Percentiles rank a stretch among this genome's conserved stretches.
Conservation (phyloP, 2,797 vertebrate species). For the Chiropotes sagulatus region DNA sequence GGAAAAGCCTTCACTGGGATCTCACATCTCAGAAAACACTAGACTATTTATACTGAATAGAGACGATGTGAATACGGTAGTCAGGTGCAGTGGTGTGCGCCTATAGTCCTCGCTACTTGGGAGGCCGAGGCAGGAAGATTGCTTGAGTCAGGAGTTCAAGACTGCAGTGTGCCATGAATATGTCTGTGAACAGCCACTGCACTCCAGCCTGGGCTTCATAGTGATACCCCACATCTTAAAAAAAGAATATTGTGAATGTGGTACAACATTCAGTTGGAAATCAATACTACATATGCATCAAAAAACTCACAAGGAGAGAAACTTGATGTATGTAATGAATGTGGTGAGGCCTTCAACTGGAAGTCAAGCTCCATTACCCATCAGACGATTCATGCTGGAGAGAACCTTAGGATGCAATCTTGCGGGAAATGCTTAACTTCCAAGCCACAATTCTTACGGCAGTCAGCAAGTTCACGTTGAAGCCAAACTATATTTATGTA, state of each 20-base stretch:
- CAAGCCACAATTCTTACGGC: not conserved
- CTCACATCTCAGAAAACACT: not conserved
- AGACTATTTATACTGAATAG: not conserved
- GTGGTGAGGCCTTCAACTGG: not conserved
- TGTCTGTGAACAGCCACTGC: not conserved
- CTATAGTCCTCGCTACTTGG: not conserved
- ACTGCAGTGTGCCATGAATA: not conserved
- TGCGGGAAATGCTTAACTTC: not conserved
- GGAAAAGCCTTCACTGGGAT: not conserved
- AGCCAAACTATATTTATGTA: not conserved
- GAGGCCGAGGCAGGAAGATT: not conserved
- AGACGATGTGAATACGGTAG: not conserved
- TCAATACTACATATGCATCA: not conserved
- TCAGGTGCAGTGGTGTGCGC: not conserved
- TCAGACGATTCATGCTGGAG: not conserved
- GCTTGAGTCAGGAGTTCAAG: not conserved
- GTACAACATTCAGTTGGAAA: not conserved
- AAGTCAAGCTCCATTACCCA: not conserved
- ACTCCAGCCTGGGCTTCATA: not conserved
- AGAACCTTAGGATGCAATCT: not conserved
- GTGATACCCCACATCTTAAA: not conserved
- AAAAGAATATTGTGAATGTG: not conserved
- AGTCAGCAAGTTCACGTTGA: not conserved
- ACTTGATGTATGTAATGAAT: not conserved
- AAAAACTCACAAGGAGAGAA: not conserved